Base-by-base conservation (phyloP, 2,888 invertebrate species). In the Drosophila longiperda region DNA sequence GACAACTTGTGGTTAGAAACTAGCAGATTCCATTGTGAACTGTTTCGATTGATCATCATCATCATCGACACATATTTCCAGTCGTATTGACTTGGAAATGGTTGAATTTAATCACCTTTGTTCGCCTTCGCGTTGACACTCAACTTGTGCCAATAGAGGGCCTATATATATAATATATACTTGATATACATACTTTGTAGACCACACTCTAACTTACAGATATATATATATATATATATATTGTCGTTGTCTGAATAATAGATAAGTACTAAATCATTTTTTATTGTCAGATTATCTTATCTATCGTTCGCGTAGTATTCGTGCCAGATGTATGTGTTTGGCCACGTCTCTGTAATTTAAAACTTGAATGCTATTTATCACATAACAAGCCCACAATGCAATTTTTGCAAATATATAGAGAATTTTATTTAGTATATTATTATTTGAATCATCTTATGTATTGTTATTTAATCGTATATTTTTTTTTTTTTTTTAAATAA, bases 41-140 rank as follows among this genome's bases (percentile, higher is more conserved):
- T 50, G 40, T 40, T 59, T 32, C 38, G 52, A 58, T 63, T 60
- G 72, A 63, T 75, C 76, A 53, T 61, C 62, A 15, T 15, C 29
- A 32, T 33, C 34, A 9, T 15, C 5, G 5, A 36, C 17, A 36
- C 33, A 50, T 33, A 36, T 20, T 71, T 59, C 59, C 60, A 52
- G 55, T 75, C 55, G 59, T 40, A 40, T 76, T 54, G 49, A 54
- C 40, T 76, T 54, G 50, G 34, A 62, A 57, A 55, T 62, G 49
- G 26, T 65, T 77, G 55, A 60, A 59, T 78, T 77, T 42, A 40
- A 64, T 67, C 65, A 77, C 78, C 78, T 78, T 80, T 62, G 49
- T 17, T 20, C 45, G 53, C 49, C 58, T 64, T 80, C 77, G 72
- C 73, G 58, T 52, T 78, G 66, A 60, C 75, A 45, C 59, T 68